Conservation (phyloP, 1,140 invertebrate genomes). For the Leptestheria dahalacensis region DNA sequence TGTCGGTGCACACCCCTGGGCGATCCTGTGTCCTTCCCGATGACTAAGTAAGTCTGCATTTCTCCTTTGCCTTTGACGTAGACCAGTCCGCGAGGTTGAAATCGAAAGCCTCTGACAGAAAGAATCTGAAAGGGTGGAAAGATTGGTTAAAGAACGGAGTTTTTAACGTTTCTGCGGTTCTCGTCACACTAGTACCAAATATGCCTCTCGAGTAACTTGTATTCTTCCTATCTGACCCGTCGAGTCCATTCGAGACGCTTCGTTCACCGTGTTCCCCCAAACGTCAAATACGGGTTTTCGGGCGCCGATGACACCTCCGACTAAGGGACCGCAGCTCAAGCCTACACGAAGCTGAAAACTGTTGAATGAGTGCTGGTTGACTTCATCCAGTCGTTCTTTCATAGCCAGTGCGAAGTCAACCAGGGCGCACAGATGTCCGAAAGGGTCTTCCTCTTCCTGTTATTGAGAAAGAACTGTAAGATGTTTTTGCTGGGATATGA, state of each 20-base stretch:
- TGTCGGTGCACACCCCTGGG: conserved; percentile 41
- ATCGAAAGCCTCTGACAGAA: conserved; percentile 48
- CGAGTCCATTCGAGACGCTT: conserved; percentile 84
- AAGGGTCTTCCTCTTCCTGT: conserved; percentile 39
- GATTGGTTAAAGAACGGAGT: no score
- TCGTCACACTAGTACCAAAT: conserved; percentile 39
- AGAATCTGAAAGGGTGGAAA: conserved; percentile 39
- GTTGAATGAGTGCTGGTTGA: conserved; percentile 94
- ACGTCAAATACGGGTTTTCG: conserved; percentile 96
- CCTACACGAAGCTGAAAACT: conserved; percentile 89
- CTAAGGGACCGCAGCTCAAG: conserved; percentile 78
- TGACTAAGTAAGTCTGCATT: conserved; percentile 86
- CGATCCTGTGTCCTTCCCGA: conserved; percentile 38
- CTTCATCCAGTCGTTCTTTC: conserved; percentile 69
- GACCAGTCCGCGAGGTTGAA: conserved; percentile 61
- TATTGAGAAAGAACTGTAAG: background rate
- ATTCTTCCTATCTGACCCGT: conserved; percentile 74
- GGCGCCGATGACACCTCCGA: conserved; percentile 93
- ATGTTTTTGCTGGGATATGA: background rate
- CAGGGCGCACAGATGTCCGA: conserved; percentile 64
- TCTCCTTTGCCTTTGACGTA: conserved; percentile 87
- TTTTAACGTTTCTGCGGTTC: no score
- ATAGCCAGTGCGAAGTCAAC: conserved; percentile 92
- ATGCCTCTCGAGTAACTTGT: conserved; percentile 71
- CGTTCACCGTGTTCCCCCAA: conserved; percentile 94